A percentile compares a stretch with the other conserved stretches of the same genome.
These are phyloP conservation scores for Tapera naevia DNA, from an alignment of 2,797 vertebrate species.

Conservation along the genomic window DNA sequence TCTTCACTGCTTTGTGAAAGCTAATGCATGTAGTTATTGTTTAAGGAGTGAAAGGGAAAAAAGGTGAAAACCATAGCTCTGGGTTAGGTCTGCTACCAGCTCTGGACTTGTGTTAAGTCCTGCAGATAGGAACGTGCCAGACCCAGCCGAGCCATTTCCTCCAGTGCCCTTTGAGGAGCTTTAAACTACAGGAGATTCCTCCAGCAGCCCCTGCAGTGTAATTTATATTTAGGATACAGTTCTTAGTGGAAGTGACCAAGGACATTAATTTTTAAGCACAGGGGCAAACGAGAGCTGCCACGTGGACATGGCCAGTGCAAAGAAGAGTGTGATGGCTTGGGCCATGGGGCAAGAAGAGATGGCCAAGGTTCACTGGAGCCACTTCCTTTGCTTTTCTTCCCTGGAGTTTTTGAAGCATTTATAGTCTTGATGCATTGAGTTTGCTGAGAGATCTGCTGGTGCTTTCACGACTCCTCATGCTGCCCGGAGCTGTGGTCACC, in stretches of 20 bases:
- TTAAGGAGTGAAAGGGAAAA: neutral
- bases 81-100: neutral
- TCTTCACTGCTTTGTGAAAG: neutral
- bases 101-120: neutral
- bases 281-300: neutral
- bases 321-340: rapidly evolving
- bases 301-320: neutral
- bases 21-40: neutral
- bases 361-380: neutral
- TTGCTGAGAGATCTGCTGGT: neutral
- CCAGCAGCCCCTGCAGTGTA: neutral
- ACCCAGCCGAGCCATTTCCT: neutral
- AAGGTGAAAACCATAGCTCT: neutral
- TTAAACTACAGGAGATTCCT: neutral
- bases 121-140: neutral
- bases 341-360: rapidly evolving
- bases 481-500: no score
- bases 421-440: neutral
- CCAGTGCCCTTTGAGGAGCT: neutral
- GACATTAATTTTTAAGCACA: neutral
- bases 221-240: neutral
- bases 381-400: neutral
- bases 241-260: neutral
- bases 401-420: neutral
- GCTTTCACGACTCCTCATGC: neutral